phyloP scores from a whole-genome alignment of 2,888 invertebrate species.

The Elgonia sp. region DNA sequence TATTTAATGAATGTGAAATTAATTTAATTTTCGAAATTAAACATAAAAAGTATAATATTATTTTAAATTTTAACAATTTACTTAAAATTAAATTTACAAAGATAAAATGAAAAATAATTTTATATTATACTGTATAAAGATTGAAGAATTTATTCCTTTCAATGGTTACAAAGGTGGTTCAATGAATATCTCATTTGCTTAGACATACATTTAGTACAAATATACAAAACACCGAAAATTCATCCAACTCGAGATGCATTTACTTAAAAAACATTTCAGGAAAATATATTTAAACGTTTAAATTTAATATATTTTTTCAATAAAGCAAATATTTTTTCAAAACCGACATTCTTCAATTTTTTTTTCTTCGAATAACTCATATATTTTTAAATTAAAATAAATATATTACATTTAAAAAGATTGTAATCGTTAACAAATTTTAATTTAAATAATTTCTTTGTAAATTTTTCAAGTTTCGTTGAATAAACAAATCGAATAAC shows the following conservation, averaged over 20 bases:
- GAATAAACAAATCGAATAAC: no score
- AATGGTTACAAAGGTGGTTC: constrained; percentile 19
- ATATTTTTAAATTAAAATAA: no score
- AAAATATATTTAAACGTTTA: background rate
- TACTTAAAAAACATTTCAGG: constrained; percentile 8
- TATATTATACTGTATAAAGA: background rate
- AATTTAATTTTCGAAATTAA: no score
- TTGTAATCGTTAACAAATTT: no score
- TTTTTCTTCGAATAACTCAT: no score
- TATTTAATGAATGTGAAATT: no score
- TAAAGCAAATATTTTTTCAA: no score
- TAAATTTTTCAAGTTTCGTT: no score
- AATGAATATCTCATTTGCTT: constrained; percentile 34
- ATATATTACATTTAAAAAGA: no score
- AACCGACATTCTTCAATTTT: no score
- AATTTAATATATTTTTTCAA: background rate
- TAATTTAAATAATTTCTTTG: no score
- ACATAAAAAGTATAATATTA: background rate
- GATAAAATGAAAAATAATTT: background rate
- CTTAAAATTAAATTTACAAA: background rate
- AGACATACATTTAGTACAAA: constrained; percentile 16
- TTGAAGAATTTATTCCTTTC: constrained; percentile 33
- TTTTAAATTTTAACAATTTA: background rate
- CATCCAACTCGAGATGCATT: constrained; percentile 28
- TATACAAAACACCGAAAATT: constrained; percentile 35